Percentiles rank a stretch among this genome's conserved stretches.
phyloP scores from a whole-genome alignment of 1,140 invertebrate genomes.

The Trichomalopsis sarcophagae region DNA sequence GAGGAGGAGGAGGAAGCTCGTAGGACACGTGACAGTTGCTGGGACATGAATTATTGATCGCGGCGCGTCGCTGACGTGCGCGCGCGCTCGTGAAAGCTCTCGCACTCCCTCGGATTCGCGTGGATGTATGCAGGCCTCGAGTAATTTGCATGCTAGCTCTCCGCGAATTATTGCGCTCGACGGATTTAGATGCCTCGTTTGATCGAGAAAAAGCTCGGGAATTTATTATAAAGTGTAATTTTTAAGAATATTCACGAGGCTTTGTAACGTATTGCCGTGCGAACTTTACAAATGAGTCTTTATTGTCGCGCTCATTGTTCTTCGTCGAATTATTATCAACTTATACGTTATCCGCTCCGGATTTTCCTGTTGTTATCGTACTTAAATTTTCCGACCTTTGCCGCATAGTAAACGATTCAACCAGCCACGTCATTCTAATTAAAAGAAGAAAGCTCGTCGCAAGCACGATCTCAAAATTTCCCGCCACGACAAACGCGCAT shows the following conservation, averaged over 20 bases:
- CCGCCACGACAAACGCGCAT: neutral
- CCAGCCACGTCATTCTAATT: too few species aligned
- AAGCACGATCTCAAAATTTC: neutral
- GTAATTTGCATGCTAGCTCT: neutral
- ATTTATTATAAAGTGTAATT: too few species aligned
- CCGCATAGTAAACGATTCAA: too few species aligned
- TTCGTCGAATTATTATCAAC: too few species aligned
- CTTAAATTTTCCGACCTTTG: too few species aligned
- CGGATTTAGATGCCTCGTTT: neutral
- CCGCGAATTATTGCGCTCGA: neutral
- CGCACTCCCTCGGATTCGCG: neutral
- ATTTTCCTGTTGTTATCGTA: too few species aligned
- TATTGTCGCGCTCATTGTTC: too few species aligned
- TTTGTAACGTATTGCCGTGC: too few species aligned
- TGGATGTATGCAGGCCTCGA: neutral
- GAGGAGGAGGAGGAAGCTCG: slow-evolving; percentile 9
- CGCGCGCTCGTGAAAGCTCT: neutral
- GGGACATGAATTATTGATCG: slow-evolving; percentile 67
- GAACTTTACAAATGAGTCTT: too few species aligned
- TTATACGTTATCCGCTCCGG: too few species aligned
- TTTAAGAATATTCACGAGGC: too few species aligned
- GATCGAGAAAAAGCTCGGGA: neutral
- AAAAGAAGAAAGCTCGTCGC: neutral
- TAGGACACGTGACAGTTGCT: slow-evolving; percentile 58
- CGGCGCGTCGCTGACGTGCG: slow-evolving; percentile 48